Conservation (phyloP, 2,797 vertebrate genomes). For the Avahi laniger region DNA sequence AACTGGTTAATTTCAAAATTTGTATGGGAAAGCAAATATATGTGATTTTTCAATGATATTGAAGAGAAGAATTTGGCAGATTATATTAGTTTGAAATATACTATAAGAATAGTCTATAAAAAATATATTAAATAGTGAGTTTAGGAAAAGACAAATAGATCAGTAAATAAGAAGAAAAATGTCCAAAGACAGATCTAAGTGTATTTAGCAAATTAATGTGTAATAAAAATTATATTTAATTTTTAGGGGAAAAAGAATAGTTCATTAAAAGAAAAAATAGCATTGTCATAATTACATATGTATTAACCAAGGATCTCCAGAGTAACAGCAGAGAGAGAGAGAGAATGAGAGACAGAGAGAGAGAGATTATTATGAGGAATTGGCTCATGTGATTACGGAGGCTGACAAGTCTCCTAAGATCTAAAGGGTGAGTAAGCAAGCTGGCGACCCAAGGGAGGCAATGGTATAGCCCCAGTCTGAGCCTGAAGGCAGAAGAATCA, state of each 20-base stretch:
- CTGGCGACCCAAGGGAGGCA: too few species aligned
- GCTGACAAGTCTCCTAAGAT: too few species aligned
- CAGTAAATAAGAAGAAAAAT: neutral
- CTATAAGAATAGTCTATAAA: neutral
- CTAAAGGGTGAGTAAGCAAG: too few species aligned
- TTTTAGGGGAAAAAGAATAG: neutral
- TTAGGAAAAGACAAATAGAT: neutral
- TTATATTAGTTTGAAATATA: neutral
- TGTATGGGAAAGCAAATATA: neutral
- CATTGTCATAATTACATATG: neutral
- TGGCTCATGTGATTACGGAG: neutral
- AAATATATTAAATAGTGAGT: neutral
- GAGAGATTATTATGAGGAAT: neutral
- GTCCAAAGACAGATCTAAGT: neutral
- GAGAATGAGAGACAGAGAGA: neutral
- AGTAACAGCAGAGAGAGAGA: neutral
- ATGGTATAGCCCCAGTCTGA: too few species aligned
- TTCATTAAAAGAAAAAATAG: neutral
- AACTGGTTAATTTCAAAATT: neutral
- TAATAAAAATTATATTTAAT: neutral
- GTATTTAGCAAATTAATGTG: neutral
- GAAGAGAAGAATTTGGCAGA: neutral
- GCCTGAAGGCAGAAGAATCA: too few species aligned
- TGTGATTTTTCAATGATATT: neutral
- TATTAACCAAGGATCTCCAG: neutral